phyloP scores from a whole-genome alignment of 2,888 invertebrate species.

The Drosophila limbata region DNA sequence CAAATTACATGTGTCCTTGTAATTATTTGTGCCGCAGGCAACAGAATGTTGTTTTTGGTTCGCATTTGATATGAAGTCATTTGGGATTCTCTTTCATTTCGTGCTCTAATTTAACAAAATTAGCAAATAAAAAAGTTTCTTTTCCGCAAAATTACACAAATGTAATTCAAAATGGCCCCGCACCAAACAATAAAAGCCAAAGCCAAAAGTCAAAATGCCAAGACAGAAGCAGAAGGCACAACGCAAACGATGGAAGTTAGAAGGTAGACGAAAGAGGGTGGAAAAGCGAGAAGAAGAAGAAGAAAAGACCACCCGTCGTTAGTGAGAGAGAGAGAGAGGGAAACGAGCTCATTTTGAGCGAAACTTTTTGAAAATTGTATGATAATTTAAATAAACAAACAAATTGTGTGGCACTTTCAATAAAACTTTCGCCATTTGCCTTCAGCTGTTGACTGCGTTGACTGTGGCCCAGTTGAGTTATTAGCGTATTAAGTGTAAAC shows the following conservation, averaged over 20 bases:
- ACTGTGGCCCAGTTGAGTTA: constrained; percentile 63
- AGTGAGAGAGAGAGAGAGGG: constrained; percentile 5
- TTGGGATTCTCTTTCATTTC: constrained; percentile 75
- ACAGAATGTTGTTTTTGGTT: constrained; percentile 31
- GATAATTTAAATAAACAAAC: constrained; percentile 81
- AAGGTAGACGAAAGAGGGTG: constrained; percentile 5
- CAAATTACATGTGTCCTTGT: constrained; percentile 73
- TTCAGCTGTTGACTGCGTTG: constrained; percentile 38
- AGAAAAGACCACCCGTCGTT: constrained; percentile 12
- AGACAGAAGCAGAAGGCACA: constrained; percentile 32
- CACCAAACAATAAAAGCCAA: constrained; percentile 36
- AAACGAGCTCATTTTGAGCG: constrained; percentile 56
- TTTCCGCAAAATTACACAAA: constrained; percentile 81
- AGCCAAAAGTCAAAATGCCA: constrained; percentile 62
- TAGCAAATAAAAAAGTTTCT: constrained; percentile 78
- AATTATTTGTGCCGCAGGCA: constrained; percentile 62
- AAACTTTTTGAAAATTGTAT: constrained; percentile 77
- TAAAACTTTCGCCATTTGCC: constrained; percentile 79
- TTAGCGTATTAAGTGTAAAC: constrained; percentile 70
- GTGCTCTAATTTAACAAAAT: constrained; percentile 75
- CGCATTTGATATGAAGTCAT: constrained; percentile 62
- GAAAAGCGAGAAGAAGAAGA: neutral
- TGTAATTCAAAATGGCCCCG: constrained; percentile 69
- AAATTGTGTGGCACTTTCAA: constrained; percentile 81
- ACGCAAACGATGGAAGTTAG: constrained; percentile 10